Percentiles rank a stretch among this genome's conserved stretches.
phyloP scores from a whole-genome alignment of 2,113 vertebrate genomes.

The Cryptomyrus ogoouensis region DNA sequence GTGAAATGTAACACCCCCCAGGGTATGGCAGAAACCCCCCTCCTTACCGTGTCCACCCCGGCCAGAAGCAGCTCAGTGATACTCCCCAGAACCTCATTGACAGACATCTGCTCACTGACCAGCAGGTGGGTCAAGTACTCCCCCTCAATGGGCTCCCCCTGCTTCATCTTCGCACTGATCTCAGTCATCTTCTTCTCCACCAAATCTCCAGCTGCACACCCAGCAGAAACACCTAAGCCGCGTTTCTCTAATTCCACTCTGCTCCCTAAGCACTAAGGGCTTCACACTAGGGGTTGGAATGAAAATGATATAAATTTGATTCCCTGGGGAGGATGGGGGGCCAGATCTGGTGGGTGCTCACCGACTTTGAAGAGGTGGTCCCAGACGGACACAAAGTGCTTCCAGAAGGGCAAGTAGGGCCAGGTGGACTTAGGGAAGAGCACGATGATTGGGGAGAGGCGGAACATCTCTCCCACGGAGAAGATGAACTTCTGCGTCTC shows the following conservation, averaged over 20 bases:
- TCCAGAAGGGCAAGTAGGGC: constrained; percentile 62
- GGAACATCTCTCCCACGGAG: constrained; percentile 66
- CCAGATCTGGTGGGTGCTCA: constrained; percentile 37
- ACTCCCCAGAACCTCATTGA: constrained; percentile 64
- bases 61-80: constrained; percentile 67
- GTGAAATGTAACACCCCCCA: background rate
- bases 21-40: background rate
- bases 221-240: background rate
- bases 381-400: constrained; percentile 58
- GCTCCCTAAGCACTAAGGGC: background rate
- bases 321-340: too few species aligned
- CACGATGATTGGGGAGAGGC: constrained; percentile 49
- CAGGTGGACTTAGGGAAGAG: constrained; percentile 57
- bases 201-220: constrained; percentile 52
- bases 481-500: constrained; percentile 64
- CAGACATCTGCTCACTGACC: constrained; percentile 58
- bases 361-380: constrained; percentile 64
- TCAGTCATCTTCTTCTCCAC: constrained; percentile 61
- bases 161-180: constrained; percentile 48
- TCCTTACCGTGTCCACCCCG: constrained; percentile 76
- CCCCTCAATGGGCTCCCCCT: constrained; percentile 49
- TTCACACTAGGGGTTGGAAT: background rate
- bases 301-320: background rate
- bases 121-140: constrained; percentile 72
- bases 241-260: background rate